Percentiles rank a stretch among this genome's conserved stretches.
These are phyloP conservation scores for Neopelma chrysocephalum DNA, from an alignment of 2,797 vertebrate species.

Conservation along the genomic window DNA sequence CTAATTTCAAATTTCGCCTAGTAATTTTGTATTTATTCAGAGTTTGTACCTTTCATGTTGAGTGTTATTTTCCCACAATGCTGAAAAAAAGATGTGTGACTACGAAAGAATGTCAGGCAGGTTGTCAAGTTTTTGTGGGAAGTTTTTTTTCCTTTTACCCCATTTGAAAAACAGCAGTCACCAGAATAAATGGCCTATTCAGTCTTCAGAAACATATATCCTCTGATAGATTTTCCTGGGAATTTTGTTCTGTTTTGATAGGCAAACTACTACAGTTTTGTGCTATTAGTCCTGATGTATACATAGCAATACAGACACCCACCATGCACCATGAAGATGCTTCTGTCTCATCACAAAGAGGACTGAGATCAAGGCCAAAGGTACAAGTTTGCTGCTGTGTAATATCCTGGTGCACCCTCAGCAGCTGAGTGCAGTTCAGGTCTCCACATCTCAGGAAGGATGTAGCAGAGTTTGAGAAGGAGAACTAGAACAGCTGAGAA, in stretches of 20 bases:
- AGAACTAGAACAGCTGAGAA: neutral
- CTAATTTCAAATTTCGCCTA: neutral
- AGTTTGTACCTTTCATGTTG: neutral
- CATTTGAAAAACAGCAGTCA: slow-evolving; percentile 22
- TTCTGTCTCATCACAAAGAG: neutral
- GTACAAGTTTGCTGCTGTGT: accelerated
- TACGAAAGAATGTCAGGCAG: neutral
- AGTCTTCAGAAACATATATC: neutral
- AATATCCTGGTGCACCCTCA: neutral
- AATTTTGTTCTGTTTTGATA: neutral
- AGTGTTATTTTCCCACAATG: slow-evolving; percentile 4
- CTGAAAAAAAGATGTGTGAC: neutral
- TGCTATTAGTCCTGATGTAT: neutral
- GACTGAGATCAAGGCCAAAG: neutral
- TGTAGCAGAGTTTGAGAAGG: neutral
- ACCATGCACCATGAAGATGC: neutral
- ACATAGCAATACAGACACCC: neutral
- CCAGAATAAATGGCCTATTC: neutral
- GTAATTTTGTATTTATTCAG: neutral
- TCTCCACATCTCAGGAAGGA: neutral
- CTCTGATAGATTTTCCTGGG: neutral
- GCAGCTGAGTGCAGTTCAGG: neutral
- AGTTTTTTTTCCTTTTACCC: neutral
- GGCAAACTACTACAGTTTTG: neutral
- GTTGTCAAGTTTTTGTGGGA: neutral